Percentiles rank a stretch among this genome's conserved stretches.
Conservation (phyloP, 2,113 vertebrate genomes). For the Sclerurus mexicanus region DNA sequence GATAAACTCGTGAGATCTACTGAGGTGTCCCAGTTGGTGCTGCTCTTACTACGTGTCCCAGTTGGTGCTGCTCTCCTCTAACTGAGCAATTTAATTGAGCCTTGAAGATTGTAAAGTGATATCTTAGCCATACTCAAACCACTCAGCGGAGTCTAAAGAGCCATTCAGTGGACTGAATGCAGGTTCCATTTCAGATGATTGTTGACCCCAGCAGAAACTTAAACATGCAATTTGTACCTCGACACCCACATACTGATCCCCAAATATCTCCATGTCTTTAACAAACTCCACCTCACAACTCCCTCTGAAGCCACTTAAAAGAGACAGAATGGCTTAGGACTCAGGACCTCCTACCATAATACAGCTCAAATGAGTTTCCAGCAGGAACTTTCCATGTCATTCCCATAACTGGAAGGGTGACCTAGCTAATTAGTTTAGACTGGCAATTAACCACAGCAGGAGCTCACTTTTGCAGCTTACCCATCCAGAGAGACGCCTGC, state of each 20-base stretch:
- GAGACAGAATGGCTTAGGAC: not conserved
- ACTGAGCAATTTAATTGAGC: not conserved
- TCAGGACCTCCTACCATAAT: not conserved
- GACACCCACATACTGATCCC: fast-evolving
- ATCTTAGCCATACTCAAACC: not conserved
- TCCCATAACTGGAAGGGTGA: not conserved
- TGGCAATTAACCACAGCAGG: not conserved
- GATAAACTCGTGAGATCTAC: no score
- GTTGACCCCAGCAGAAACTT: not conserved
- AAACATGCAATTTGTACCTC: not conserved
- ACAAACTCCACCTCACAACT: not conserved
- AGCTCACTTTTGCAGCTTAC: not conserved
- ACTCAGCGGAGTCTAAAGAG: not conserved
- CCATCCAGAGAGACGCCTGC: not conserved
- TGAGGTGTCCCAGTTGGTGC: no score
- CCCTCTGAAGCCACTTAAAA: not conserved
- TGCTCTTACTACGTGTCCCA: no score
- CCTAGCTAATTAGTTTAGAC: not conserved
- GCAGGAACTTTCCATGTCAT: not conserved
- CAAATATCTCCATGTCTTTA: not conserved
- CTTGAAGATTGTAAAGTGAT: not conserved
- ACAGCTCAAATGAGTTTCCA: not conserved
- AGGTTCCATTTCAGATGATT: not conserved
- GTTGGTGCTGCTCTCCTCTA: not conserved
- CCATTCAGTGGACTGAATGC: not conserved